Conservation (phyloP, 2,113 vertebrate species). For the Neopipo cinnamomea region DNA sequence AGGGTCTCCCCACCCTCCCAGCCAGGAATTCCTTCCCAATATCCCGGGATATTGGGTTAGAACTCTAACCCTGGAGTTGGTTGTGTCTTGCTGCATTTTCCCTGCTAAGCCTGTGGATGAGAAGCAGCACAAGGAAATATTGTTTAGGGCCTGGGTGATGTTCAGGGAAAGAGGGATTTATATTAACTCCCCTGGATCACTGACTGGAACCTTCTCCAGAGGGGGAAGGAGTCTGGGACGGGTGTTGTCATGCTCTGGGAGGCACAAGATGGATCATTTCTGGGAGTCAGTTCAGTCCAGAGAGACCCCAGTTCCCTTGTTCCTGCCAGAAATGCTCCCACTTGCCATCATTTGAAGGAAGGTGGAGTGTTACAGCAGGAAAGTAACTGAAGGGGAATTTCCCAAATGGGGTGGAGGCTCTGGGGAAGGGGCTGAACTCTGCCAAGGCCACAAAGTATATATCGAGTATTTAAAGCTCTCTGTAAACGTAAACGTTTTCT, state of each 20-base stretch:
- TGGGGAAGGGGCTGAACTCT: neutral
- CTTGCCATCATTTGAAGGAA: neutral
- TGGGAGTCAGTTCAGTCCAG: neutral
- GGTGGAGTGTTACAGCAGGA: neutral
- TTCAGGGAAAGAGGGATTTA: neutral
- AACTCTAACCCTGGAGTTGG: fast-evolving
- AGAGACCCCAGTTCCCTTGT: neutral
- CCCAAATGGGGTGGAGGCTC: neutral
- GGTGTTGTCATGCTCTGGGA: neutral
- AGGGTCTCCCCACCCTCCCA: fast-evolving
- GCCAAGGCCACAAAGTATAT: neutral
- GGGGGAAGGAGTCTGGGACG: neutral
- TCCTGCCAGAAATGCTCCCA: neutral
- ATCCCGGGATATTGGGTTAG: neutral
- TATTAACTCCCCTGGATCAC: neutral
- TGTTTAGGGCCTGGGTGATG: neutral
- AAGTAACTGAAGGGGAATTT: neutral
- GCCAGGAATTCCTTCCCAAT: neutral
- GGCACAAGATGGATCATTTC: neutral
- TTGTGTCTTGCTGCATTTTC: neutral
- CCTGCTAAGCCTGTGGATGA: neutral
- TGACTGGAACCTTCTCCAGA: neutral
- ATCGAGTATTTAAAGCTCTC: neutral
- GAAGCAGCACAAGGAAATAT: neutral
- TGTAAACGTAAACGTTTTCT: neutral